phyloP scores from a whole-genome alignment of 2,888 invertebrate species.

The Graphium colonna region DNA sequence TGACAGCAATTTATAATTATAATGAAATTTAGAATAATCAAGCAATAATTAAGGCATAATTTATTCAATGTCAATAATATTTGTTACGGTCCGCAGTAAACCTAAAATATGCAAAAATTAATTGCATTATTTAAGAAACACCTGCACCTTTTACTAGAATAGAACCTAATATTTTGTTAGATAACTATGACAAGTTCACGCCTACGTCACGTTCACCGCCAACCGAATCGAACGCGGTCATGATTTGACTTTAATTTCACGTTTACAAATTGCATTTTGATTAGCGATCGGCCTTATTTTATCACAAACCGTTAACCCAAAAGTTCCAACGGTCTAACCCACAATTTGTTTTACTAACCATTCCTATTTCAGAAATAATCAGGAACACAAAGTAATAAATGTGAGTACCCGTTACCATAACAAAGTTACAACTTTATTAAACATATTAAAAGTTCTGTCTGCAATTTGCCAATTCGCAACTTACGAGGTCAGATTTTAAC shows the following conservation, averaged over 20 bases:
- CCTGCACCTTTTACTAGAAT: too few species aligned
- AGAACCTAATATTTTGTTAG: neutral
- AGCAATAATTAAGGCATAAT: too few species aligned
- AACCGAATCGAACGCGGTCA: neutral
- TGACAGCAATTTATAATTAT: too few species aligned
- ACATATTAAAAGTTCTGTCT: slow-evolving; percentile 1
- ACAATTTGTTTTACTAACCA: too few species aligned
- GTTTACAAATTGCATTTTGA: slow-evolving; percentile 1
- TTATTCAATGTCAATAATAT: too few species aligned
- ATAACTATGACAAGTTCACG: neutral
- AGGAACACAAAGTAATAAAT: neutral
- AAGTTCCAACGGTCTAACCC: neutral
- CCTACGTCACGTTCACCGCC: neutral
- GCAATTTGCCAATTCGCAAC: slow-evolving; percentile 13
- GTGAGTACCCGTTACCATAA: neutral
- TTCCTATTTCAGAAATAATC: neutral
- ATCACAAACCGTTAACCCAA: neutral
- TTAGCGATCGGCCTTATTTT: neutral
- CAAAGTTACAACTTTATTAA: slow-evolving; percentile 8
- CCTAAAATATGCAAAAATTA: too few species aligned
- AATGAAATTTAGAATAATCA: too few species aligned
- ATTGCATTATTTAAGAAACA: too few species aligned
- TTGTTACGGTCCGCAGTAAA: too few species aligned
- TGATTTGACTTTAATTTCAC: neutral
- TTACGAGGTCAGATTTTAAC: slow-evolving; percentile 16